A percentile compares a stretch with the other conserved stretches of the same genome.
These are phyloP conservation scores for Drymodes brunneopygia DNA, from an alignment of 2,113 vertebrate genomes.

Conservation along the genomic window DNA sequence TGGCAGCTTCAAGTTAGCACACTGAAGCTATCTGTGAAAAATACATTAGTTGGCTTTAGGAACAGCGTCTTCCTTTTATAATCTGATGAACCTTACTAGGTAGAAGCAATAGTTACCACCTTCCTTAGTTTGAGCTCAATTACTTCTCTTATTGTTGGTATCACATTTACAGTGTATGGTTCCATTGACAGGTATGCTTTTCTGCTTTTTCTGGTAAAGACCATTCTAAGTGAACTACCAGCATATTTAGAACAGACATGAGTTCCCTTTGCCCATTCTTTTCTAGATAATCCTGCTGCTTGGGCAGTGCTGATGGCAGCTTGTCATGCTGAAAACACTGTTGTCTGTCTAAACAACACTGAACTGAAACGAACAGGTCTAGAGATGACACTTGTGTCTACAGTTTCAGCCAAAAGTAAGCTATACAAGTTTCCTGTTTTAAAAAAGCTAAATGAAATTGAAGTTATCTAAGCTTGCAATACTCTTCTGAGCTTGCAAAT, in stretches of 20 bases:
- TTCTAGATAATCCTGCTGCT: conserved; percentile 84
- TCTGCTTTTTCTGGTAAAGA: neutral
- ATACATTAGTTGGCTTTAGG: neutral
- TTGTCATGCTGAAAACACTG: conserved; percentile 85
- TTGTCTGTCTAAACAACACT: conserved; percentile 73
- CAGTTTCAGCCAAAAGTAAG: conserved; percentile 89
- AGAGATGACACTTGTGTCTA: conserved; percentile 75
- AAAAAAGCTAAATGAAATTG: neutral
- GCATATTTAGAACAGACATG: neutral
- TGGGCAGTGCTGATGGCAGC: conserved; percentile 93
- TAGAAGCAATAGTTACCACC: neutral
- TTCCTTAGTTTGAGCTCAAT: neutral
- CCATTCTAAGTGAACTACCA: neutral
- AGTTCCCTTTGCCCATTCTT: neutral
- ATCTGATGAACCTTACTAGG: neutral
- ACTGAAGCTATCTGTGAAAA: neutral
- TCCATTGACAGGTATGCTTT: neutral
- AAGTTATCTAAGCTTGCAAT: neutral
- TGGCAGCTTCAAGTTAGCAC: neutral
- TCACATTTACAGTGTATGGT: neutral
- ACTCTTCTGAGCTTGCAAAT: neutral
- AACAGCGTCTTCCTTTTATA: neutral
- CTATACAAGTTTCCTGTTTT: neutral
- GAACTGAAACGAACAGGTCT: conserved; percentile 69
- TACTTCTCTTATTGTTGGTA: neutral